Conservation (phyloP, 2,113 vertebrate genomes). For the Ardeotis arabs region DNA sequence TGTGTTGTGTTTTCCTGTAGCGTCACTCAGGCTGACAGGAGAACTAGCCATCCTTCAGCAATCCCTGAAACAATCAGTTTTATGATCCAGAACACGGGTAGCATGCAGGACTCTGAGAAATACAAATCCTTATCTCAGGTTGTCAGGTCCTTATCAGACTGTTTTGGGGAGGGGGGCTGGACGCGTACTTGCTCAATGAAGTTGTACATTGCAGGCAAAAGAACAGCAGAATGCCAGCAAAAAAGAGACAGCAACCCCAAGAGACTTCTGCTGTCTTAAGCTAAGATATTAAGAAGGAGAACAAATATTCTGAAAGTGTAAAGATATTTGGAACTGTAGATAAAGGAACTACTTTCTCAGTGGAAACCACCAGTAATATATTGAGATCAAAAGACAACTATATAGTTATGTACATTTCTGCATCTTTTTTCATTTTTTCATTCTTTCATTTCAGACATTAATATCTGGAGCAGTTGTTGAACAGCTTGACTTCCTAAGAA, state of each 20-base stretch:
- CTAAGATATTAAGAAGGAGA: neutral
- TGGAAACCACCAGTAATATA: neutral
- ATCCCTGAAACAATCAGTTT: neutral
- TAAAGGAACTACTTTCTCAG: neutral
- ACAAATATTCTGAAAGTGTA: neutral
- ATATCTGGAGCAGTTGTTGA: constrained; percentile 96
- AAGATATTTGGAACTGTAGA: neutral
- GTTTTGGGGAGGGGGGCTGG: neutral
- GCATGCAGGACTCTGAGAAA: neutral
- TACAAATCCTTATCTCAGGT: neutral
- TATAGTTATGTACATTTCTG: neutral
- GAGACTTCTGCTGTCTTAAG: neutral
- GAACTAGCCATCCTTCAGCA: neutral
- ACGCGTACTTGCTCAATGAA: neutral
- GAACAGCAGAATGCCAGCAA: neutral
- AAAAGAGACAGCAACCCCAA: neutral
- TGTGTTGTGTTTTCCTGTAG: neutral
- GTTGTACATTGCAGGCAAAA: neutral
- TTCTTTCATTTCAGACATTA: constrained; percentile 84
- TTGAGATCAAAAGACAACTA: neutral
- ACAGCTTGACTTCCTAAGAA: constrained; percentile 94
- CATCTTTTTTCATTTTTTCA: neutral
- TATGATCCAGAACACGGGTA: neutral
- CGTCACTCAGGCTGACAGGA: neutral
- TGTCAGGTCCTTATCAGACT: neutral